Base-by-base conservation (phyloP, 2,113 vertebrate species). In the Bostrychus sinensis region DNA sequence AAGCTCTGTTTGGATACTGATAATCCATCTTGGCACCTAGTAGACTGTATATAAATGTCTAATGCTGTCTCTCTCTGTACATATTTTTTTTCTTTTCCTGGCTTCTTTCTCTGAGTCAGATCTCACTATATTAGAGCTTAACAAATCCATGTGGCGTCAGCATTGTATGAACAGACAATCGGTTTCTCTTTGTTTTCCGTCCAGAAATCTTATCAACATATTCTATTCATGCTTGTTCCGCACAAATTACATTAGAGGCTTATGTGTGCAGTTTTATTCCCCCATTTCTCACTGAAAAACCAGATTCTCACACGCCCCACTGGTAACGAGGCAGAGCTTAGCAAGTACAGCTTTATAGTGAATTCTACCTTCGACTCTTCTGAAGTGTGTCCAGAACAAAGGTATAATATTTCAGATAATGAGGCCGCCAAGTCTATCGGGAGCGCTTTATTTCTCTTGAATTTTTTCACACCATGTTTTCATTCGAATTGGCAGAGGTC, bases 1-100 rank as follows among this genome's bases (percentile, higher is more conserved):
- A 85, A 88, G 88, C 81, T 89, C 85, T 91, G 86, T 90, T 88
- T 92, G 81, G 84, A 81, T 68, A 81, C 85, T 91, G 87, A 91
- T 92, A 92, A 91, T 90, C 77, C 82, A 86, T 77, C 80, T 89
- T 84, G 76, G 83, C 81, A 75, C 82, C 84, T 76, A 80, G 58
- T 77, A 79, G 75, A 81, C 85, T 91, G 88, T 93, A 90, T 86
- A 91, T 89, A 91, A 86, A 89, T 91, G 81, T 88, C 76, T 71
- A 82, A 89, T 79, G 77, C 83, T 84, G 82, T 86, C 69, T 83
- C 57, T 88, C 75, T 88, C 75, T 89, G 86, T 92, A 78, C 88
- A 89, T 88, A 82, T 56, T 82, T 81, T 75, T 80, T 73, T 28
- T 53, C n/a, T 58, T 61, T 63, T 55, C 73, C 54, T 73, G 56